A percentile compares a stretch with the other conserved stretches of the same genome.
phyloP scores from a whole-genome alignment of 2,797 vertebrate species.

The Aldrovandia affinis region DNA sequence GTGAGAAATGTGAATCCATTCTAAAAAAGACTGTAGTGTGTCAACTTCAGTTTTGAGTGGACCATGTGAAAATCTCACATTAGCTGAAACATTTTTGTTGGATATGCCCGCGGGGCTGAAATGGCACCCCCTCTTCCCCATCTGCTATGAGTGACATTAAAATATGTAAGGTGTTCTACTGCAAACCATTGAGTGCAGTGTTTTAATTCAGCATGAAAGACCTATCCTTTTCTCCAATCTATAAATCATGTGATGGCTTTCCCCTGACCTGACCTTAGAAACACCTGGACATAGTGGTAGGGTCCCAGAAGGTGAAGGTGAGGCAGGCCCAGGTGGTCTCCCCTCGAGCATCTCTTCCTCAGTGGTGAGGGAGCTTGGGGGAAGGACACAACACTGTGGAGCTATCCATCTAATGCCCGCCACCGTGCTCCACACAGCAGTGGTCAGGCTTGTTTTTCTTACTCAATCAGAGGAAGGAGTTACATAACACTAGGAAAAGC shows the following conservation, averaged over 20 bases:
- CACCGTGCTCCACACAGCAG: not conserved
- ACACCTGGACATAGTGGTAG: not conserved
- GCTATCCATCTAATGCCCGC: not conserved
- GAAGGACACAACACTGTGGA: not conserved
- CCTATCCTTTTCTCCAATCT: not conserved
- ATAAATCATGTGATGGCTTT: not conserved
- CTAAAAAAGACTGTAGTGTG: not conserved
- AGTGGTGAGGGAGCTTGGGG: not conserved
- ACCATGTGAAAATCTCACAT: constrained; percentile 5
- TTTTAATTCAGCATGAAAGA: not conserved
- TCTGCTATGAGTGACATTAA: not conserved
- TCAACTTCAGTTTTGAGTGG: constrained; percentile 3
- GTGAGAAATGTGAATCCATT: constrained; percentile 1
- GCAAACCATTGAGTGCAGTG: not conserved
- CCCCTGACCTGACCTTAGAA: not conserved
- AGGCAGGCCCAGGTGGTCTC: not conserved
- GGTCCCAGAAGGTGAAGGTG: not conserved
- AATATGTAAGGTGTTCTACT: not conserved
- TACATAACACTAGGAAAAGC: constrained; percentile 38
- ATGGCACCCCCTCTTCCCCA: not conserved
- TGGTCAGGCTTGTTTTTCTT: constrained; percentile 17
- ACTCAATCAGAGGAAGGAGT: constrained; percentile 30
- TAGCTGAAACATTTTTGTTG: not conserved
- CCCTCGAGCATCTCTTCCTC: not conserved
- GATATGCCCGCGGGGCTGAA: not conserved